These are phyloP conservation scores for Acridotheres tristis DNA, from an alignment of 2,797 vertebrate species.

Conservation along the genomic window DNA sequence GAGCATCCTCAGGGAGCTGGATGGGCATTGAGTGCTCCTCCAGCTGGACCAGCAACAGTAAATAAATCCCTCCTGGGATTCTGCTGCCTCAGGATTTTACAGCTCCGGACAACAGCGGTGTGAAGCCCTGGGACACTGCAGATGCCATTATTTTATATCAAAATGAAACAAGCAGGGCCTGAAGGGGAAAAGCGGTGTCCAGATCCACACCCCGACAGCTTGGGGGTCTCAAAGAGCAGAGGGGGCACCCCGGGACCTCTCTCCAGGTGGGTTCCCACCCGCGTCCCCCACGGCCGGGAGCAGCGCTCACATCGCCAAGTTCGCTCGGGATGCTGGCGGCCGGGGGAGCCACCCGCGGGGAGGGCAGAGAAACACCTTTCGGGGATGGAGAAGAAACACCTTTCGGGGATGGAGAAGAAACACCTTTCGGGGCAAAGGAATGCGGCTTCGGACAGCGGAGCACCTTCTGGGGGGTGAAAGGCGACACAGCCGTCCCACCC, in stretches of 20 bases:
- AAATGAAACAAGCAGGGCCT: not conserved
- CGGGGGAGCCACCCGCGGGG: not conserved
- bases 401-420: not conserved
- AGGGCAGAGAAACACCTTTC: not conserved
- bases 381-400: not conserved
- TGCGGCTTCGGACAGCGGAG: not conserved
- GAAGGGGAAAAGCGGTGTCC: not conserved
- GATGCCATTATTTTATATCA: not conserved
- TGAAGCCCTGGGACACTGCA: not conserved
- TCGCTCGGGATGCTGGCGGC: not conserved
- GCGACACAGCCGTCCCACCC: not conserved
- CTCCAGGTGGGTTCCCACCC: not conserved
- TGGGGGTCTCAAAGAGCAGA: not conserved
- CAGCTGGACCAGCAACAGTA: not conserved
- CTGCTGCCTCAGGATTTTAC: not conserved
- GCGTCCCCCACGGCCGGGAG: fast-evolving
- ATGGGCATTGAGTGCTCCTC: not conserved
- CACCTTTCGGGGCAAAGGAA: not conserved
- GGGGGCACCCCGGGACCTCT: not conserved
- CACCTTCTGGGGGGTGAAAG: not conserved
- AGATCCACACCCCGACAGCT: not conserved
- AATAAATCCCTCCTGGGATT: not conserved
- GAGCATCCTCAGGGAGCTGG: not conserved
- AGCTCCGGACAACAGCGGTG: not conserved
- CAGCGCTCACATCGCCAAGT: not conserved